Evolutionary conservation across 53 echinoderm and acorn worm species (phyloP).

Genomic region (Luidia sarsii): DNA sequence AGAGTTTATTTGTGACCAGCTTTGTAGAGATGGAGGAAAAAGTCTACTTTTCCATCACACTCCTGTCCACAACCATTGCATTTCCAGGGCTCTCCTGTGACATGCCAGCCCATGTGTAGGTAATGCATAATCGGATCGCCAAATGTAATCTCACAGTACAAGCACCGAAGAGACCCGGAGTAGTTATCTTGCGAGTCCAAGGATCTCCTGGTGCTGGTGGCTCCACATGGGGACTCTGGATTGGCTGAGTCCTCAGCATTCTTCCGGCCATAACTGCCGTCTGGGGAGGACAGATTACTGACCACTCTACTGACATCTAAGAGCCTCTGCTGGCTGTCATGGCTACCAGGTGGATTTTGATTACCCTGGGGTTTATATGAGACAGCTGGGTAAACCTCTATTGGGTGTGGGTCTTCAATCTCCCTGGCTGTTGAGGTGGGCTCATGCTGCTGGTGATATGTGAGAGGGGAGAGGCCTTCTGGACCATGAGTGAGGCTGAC

Average conservation of each 20-base stretch:
- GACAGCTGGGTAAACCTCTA: conserved; percentile 25
- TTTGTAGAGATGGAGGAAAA: conserved; percentile 47
- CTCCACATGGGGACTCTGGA: conserved; percentile 40
- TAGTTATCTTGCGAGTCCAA: conserved; percentile 5
- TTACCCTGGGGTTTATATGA: background rate
- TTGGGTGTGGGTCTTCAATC: background rate
- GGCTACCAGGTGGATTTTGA: background rate
- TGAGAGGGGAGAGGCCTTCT: background rate
- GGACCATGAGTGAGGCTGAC: background rate
- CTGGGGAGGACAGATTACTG: conserved; percentile 27
- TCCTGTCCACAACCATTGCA: conserved; percentile 50
- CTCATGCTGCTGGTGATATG: conserved; percentile 34
- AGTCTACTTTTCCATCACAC: conserved; percentile 41
- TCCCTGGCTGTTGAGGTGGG: conserved; percentile 35
- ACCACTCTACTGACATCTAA: conserved; percentile 18
- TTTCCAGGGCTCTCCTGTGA: conserved; percentile 51
- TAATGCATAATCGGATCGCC: conserved; percentile 48
- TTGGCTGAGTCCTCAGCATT: conserved; percentile 10
- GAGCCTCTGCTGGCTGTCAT: background rate
- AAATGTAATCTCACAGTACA: conserved; percentile 38
- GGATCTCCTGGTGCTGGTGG: conserved; percentile 41
- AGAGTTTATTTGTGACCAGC: conserved; percentile 40
- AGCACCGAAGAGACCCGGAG: conserved; percentile 27
- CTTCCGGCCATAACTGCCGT: conserved; percentile 24
- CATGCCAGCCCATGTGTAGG: conserved; percentile 53